A percentile compares a stretch with the other conserved stretches of the same genome.
Evolutionary conservation across 1,140 invertebrate species (phyloP).

Genomic region (Rhyacophila brunnea): DNA sequence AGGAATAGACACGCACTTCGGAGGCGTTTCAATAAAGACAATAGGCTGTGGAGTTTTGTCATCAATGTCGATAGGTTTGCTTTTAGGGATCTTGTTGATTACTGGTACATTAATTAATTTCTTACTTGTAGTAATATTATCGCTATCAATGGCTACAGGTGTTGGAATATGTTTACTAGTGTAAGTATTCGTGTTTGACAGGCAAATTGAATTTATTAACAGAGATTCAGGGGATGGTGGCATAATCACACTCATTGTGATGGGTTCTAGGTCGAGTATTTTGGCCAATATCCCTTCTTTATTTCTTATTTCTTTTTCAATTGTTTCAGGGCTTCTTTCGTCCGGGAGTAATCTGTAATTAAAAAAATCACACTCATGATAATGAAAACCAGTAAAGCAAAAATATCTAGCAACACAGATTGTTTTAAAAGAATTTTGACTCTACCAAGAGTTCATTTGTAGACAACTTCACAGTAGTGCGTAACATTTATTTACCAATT

Average conservation of each 20-base stretch:
- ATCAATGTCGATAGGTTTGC: not conserved
- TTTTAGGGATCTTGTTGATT: not conserved
- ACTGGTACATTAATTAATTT: conserved; percentile 3
- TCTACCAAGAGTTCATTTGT: too few species aligned
- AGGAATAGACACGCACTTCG: conserved; percentile 28
- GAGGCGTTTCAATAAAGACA: conserved; percentile 10
- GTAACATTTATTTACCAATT: too few species aligned
- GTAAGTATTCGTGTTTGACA: not conserved
- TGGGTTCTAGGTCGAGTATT: conserved; percentile 49
- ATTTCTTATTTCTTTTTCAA: conserved; percentile 45
- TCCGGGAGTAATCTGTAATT: conserved; percentile 19
- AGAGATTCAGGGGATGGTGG: conserved; percentile 8
- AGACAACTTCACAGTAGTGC: too few species aligned
- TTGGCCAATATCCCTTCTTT: conserved; percentile 53
- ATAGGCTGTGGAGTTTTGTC: not conserved
- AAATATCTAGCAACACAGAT: not conserved
- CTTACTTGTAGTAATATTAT: not conserved
- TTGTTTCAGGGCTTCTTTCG: conserved; percentile 27
- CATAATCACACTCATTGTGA: conserved; percentile 39
- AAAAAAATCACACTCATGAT: conserved; percentile 1
- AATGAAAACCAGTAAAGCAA: not conserved
- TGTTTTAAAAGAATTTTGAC: too few species aligned
- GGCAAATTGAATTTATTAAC: not conserved
- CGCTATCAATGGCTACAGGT: too few species aligned
- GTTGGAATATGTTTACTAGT: not conserved